phyloP scores from a whole-genome alignment of 2,113 vertebrate genomes.

The Naja naja region DNA sequence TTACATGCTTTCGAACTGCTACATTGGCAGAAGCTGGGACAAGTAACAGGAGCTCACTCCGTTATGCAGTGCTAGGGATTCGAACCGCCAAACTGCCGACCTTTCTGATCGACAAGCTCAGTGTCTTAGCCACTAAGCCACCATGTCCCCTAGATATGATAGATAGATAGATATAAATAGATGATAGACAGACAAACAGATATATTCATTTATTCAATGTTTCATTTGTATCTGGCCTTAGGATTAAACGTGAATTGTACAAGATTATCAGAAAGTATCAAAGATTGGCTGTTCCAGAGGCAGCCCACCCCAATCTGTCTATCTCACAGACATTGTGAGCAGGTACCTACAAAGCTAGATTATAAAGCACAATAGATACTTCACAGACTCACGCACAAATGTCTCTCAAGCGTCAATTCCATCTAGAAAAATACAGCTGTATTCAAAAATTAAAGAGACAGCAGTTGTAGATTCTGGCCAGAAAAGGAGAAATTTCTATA shows the following conservation, averaged over 20 bases:
- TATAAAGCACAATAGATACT: neutral
- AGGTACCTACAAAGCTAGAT: neutral
- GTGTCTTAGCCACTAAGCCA: too few relatives aligned
- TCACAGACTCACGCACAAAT: neutral
- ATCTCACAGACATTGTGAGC: neutral
- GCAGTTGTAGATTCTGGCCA: neutral
- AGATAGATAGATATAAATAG: too few relatives aligned
- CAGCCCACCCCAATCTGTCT: neutral
- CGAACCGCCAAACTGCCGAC: too few relatives aligned
- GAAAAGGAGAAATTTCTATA: neutral
- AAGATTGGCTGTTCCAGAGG: neutral
- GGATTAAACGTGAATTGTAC: neutral
- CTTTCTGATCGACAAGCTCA: too few relatives aligned
- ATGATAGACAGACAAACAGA: neutral
- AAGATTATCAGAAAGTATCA: neutral
- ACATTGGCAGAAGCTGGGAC: too few relatives aligned
- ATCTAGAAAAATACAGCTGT: neutral
- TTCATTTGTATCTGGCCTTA: neutral
- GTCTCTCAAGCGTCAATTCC: neutral
- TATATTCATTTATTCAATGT: neutral
- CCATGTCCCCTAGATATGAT: too few relatives aligned
- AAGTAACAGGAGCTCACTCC: too few relatives aligned
- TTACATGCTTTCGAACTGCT: too few relatives aligned
- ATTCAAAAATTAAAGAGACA: neutral
- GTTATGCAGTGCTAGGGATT: too few relatives aligned